Conservation (phyloP, 2,888 invertebrate species). For the Amaurobius ferox region DNA sequence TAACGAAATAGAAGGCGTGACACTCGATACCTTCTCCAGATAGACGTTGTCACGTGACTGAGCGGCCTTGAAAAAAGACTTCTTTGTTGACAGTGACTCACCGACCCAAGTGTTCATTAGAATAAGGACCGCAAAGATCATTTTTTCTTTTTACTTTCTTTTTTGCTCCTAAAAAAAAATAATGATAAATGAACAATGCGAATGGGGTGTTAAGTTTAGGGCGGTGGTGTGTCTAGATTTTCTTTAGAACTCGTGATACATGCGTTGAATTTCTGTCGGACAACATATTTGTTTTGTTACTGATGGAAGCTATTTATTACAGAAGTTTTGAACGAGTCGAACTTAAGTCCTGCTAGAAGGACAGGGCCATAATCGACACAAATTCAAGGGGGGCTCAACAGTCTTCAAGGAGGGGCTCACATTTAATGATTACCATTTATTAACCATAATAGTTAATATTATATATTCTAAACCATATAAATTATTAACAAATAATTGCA, state of each 20-base stretch:
- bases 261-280: not conserved
- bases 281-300: no score
- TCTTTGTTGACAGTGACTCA: constrained; percentile 12
- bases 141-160: not conserved
- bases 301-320: no score
- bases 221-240: not conserved
- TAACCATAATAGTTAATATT: no score
- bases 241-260: not conserved
- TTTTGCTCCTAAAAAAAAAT: no score
- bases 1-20: not conserved
- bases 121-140: not conserved
- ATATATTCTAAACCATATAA: no score
- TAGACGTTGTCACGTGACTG: not conserved
- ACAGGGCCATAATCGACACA: no score
- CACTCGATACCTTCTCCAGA: not conserved
- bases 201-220: not conserved
- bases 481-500: no score
- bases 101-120: not conserved
- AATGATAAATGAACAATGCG: not conserved
- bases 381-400: no score
- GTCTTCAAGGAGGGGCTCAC: no score
- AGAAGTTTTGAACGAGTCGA: no score
- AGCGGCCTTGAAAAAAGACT: not conserved
- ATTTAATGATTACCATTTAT: no score
- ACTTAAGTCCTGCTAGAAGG: no score